Evolutionary conservation across 2,797 vertebrate genomes (phyloP).

Genomic region (Centroberyx gerrardi): DNA sequence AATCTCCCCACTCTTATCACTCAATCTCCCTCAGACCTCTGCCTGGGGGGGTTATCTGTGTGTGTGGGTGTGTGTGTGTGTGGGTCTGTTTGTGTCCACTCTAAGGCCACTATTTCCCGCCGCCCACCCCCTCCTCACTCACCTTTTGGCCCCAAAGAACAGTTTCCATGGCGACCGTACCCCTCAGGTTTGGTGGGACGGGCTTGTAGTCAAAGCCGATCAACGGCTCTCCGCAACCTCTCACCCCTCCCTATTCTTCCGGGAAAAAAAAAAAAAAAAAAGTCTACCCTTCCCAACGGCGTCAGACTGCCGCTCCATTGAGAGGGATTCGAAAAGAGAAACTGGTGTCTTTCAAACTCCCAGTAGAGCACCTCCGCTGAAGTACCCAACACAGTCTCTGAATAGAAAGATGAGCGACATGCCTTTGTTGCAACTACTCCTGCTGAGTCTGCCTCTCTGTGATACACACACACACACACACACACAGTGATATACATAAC

Average conservation of each 20-base stretch:
- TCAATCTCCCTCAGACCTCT: conserved; percentile 47
- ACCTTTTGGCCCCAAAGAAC: conserved; percentile 70
- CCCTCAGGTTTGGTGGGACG: conserved; percentile 57
- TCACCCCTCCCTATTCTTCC: conserved; percentile 58
- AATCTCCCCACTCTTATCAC: conserved; percentile 53
- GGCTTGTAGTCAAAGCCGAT: conserved; percentile 69
- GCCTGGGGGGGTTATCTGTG: conserved; percentile 14
- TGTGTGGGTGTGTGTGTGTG: conserved; percentile 25
- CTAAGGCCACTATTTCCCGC: conserved; percentile 3
- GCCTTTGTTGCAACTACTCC: conserved; percentile 22
- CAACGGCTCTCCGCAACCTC: conserved; percentile 58
- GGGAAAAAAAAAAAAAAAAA: conserved; percentile 20
- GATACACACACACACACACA: conserved; percentile 12
- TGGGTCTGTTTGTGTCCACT: conserved; percentile 55
- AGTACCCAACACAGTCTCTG: conserved; percentile 21
- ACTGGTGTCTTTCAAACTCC: conserved; percentile 18
- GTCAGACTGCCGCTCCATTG: background rate
- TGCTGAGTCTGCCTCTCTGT: conserved; percentile 31
- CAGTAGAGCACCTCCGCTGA: conserved; percentile 26
- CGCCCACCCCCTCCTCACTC: conserved; percentile 47
- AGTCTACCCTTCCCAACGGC: conserved; percentile 15
- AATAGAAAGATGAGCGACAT: conserved; percentile 27
- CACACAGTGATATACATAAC: conserved; percentile 41
- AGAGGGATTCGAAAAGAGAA: conserved; percentile 42
- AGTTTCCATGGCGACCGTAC: conserved; percentile 79